Conservation (phyloP, 1,140 invertebrate species). For the Acyrthosiphon pisum region DNA sequence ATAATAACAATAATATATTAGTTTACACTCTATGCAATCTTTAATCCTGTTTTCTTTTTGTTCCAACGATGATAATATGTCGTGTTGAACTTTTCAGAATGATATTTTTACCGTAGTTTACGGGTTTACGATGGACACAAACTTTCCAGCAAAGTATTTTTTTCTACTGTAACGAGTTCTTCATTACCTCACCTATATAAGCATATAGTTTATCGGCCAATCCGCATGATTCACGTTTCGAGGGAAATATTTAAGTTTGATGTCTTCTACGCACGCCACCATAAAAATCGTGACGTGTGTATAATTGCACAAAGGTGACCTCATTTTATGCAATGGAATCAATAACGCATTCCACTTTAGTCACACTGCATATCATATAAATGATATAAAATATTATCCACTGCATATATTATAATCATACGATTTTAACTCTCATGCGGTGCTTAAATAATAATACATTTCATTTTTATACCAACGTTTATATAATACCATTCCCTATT, state of each 20-base stretch:
- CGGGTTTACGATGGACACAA: background rate
- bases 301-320: constrained; percentile 26
- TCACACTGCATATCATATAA: background rate
- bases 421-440: background rate
- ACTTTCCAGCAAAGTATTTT: background rate
- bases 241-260: constrained; percentile 3
- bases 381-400: background rate
- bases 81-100: background rate
- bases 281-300: background rate
- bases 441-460: background rate
- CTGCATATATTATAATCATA: background rate
- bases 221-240: background rate
- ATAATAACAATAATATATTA: background rate
- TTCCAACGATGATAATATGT: background rate
- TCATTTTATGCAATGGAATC: background rate
- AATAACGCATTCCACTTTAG: constrained; percentile 1
- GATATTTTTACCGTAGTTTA: background rate
- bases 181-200: background rate
- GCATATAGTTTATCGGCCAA: background rate
- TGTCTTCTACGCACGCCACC: background rate
- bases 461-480: background rate
- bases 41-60: background rate
- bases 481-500: background rate
- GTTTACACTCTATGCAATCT: background rate
- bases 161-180: background rate